phyloP scores from a whole-genome alignment of 1,140 invertebrate genomes.

The Apis dorsata region DNA sequence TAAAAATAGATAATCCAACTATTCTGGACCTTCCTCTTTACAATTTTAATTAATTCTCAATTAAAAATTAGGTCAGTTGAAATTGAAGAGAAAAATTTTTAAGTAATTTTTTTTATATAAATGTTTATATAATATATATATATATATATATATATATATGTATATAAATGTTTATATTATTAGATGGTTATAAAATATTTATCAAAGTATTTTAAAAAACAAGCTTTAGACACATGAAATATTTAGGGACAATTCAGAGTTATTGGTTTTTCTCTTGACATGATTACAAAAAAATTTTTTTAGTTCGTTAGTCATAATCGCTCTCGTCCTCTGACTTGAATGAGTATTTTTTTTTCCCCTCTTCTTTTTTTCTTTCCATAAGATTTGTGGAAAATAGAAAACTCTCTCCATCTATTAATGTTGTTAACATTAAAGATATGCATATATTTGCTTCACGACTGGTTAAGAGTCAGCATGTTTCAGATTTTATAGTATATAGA shows the following conservation, averaged over 20 bases:
- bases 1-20: not conserved
- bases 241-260: constrained; percentile 2
- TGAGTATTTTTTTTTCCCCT: not conserved
- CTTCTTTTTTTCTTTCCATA: not conserved
- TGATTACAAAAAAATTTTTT: constrained; percentile 38
- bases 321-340: constrained; percentile 42
- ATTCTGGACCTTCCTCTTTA: not conserved
- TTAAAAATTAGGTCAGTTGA: not conserved
- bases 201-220: not conserved
- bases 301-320: constrained; percentile 40
- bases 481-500: constrained; percentile 1
- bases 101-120: not conserved
- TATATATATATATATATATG: not conserved
- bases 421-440: constrained; percentile 10
- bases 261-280: constrained; percentile 47
- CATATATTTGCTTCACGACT: constrained; percentile 48
- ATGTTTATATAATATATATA: not conserved
- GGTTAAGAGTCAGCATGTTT: not conserved
- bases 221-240: not conserved
- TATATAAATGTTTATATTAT: not conserved
- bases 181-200: not conserved
- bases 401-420: not conserved
- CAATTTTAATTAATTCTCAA: not conserved
- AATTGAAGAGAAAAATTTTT: not conserved
- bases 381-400: not conserved